Evolutionary conservation across 2,113 vertebrate species (phyloP).

Genomic region (Natator depressus): DNA sequence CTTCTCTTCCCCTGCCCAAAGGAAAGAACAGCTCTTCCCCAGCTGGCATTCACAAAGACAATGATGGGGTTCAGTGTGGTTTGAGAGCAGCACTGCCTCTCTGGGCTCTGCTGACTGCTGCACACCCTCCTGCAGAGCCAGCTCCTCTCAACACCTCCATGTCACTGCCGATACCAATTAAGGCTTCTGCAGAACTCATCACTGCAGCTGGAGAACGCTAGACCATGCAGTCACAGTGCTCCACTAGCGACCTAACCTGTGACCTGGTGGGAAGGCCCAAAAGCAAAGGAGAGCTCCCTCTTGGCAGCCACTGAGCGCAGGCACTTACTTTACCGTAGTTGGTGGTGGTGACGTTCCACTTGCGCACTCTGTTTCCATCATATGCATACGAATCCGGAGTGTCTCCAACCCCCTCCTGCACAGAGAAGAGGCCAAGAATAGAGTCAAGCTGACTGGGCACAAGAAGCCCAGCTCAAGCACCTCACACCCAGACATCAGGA

Average conservation of each 20-base stretch:
- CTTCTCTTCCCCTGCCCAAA: background rate
- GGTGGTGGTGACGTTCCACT: slow-evolving; percentile 98
- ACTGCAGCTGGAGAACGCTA: background rate
- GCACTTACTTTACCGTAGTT: slow-evolving; percentile 96
- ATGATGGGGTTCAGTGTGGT: background rate
- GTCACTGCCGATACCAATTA: background rate
- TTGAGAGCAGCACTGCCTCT: background rate
- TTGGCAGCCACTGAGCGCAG: background rate
- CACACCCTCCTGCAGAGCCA: background rate
- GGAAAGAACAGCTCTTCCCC: background rate
- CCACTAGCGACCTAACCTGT: background rate
- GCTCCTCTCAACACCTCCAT: background rate
- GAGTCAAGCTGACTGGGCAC: background rate
- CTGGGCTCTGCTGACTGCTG: background rate
- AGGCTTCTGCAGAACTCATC: background rate
- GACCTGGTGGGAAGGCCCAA: background rate
- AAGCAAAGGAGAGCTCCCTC: background rate
- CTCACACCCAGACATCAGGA: background rate
- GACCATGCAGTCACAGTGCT: background rate
- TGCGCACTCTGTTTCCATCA: slow-evolving; percentile 95
- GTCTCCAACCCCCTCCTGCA: slow-evolving; percentile 95
- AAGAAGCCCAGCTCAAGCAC: background rate
- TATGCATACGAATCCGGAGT: slow-evolving; percentile 96
- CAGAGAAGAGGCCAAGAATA: background rate
- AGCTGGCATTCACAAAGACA: background rate